phyloP scores from a whole-genome alignment of 2,113 vertebrate species.

The Bubalus kerabau region DNA sequence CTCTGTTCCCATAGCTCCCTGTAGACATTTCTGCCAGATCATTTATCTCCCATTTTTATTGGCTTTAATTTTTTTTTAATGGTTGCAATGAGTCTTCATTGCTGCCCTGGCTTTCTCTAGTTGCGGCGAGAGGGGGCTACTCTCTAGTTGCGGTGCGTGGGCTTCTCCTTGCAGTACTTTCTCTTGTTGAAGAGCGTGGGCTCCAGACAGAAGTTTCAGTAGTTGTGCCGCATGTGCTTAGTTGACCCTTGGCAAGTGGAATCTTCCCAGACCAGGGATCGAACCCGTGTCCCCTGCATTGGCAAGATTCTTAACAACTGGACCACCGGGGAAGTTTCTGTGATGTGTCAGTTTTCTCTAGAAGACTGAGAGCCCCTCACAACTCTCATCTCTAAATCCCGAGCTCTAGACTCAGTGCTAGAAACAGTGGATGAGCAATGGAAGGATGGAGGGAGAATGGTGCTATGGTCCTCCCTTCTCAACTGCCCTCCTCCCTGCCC shows the following conservation, averaged over 20 bases:
- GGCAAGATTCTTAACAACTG: neutral
- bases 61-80: neutral
- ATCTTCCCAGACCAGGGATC: neutral
- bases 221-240: neutral
- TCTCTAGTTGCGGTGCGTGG: neutral
- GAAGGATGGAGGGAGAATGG: rapidly evolving
- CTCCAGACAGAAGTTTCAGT: neutral
- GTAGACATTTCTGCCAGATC: rapidly evolving
- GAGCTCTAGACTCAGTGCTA: neutral
- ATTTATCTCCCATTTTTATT: neutral
- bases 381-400: neutral
- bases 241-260: neutral
- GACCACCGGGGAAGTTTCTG: neutral
- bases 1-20: neutral
- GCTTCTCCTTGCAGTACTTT: neutral
- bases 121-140: neutral
- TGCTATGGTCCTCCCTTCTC: too few relatives aligned
- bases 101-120: neutral
- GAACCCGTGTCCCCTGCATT: neutral
- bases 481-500: neutral
- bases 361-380: neutral
- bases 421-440: neutral
- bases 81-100: neutral
- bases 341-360: neutral
- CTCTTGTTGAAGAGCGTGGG: neutral